These are phyloP conservation scores for Nannospalax galili DNA, from an alignment of 2,113 vertebrate species.

Conservation along the genomic window DNA sequence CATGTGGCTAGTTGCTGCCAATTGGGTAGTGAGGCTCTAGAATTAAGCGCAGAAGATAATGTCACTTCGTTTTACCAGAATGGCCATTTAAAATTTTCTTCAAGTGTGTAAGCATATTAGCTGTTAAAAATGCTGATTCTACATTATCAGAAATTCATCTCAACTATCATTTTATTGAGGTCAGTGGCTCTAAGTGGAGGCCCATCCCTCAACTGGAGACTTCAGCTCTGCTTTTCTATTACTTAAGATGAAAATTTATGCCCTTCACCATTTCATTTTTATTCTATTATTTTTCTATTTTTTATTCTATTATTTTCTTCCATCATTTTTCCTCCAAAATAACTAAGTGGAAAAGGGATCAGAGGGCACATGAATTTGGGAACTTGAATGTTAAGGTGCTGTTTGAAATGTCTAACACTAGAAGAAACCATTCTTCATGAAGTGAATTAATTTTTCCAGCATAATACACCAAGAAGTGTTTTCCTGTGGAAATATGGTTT, in stretches of 20 bases:
- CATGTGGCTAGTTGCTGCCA: not conserved
- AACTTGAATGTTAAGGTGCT: not conserved
- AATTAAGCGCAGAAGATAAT: not conserved
- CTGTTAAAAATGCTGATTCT: not conserved
- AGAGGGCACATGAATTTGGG: not conserved
- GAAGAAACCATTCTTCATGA: not conserved
- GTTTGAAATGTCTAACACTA: not conserved
- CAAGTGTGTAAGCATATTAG: not conserved
- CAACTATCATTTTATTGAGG: not conserved
- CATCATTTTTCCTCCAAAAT: not conserved
- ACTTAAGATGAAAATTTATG: not conserved
- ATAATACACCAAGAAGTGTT: not conserved
- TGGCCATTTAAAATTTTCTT: not conserved
- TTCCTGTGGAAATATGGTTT: not conserved
- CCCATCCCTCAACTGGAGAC: not conserved
- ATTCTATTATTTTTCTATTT: not conserved
- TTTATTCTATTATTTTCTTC: not conserved
- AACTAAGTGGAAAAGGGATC: not conserved
- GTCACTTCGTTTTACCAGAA: not conserved
- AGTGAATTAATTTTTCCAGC: not conserved
- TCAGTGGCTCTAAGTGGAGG: not conserved
- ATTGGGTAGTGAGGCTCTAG: not conserved
- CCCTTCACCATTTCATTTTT: not conserved
- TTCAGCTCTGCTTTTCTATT: not conserved
- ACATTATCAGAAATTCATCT: not conserved